Base-by-base conservation (phyloP, 1,140 invertebrate species). In the Eciton burchellii region DNA sequence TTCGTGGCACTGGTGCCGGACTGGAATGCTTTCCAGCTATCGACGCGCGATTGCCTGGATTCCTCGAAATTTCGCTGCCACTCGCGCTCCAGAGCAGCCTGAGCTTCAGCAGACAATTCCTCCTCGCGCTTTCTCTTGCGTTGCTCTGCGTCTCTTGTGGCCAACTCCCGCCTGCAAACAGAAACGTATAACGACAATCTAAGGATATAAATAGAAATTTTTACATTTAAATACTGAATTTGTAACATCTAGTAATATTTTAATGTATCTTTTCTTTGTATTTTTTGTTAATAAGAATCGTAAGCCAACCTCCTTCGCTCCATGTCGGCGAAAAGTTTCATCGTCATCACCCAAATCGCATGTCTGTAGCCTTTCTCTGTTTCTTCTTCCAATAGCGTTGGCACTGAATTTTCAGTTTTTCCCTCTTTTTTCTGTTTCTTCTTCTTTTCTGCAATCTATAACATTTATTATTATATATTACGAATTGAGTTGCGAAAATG, bases 21-120 rank as follows among this genome's bases (percentile, higher is more conserved):
- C 92, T 99, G 97, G 92, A 99, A 99, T 56, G 96, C 97, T 92
- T 99, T 98, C 99, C 98, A 99, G 93, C 98, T 99, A 74, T 98
- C 97, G 0, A 99, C 98, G 86, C 98, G 94, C 71, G 97, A 98
- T 94, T 99, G 98, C 86, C 98, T 95, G 62, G 98, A 99, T 95
- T 99, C 98, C 94, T 99, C 99, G 95, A 99, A 99, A 94, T 99
- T 99, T 91, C 99, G 98, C 83, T 99, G 97, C 98, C 98, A 99
- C 93, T 99, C 98, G 89, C 98, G 97, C 90, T 99, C 97, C 63
- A 97, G 93, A 71, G 98, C 97, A 77, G 96, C 96, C 89, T 97
- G 97, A 90, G 99, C 98, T 93, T 99, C 98, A 77, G 97, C 97
- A 81, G 98, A 97, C 65, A 98, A 96, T 95, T 99, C 98, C 56